Evolutionary conservation across 2,888 invertebrate species (phyloP), one percentile per base, ranked within the genome.

Genomic region (Antheraea yamamai): DNA sequence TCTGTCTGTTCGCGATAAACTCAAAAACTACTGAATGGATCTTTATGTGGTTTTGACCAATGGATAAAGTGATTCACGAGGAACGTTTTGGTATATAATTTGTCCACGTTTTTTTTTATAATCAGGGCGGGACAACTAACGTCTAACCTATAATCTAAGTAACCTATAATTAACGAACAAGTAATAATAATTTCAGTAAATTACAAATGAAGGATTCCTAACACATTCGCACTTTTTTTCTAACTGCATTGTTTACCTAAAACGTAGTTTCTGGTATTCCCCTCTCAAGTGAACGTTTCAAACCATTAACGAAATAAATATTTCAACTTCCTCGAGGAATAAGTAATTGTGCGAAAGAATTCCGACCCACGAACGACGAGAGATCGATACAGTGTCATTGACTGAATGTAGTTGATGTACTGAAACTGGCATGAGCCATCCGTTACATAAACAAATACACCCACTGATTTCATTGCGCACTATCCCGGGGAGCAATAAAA

Each of bases 401-500:
- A 66, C 64, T 66, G 64, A 30, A 30, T 30, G 64, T 30, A 26
- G 64, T 66, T 30, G 64, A 66, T 66, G 64, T 66, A 66, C 16
- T 66, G 64, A 66, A 66, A 66, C 26, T 66, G 64, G 26, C 64
- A 66, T 30, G 64, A 30, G 64, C 64, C 64, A 66, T 66, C 64
- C 64, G 64, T 30, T 66, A 66, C 64, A 66, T 66, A 66, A 66
- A 66, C 64, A 66, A 66, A 55, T 35, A 74, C 39, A 74, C 70
- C 74, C 39, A 70, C 74, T 58, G 58, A 70, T 74, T 74, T 71
- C 70, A 71, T 74, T 55, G 58, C 26, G 30, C 64, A 58, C 70
- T 70, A 71, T 70, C 70, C 55, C 58, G 74, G 55, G 52, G 55
- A 74, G 64, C 74, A 74, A 74, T 70, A 74, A 74, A 71, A 74